These are phyloP conservation scores for Cynoglossus semilaevis DNA, from an alignment of 2,113 vertebrate genomes.

Conservation along the genomic window DNA sequence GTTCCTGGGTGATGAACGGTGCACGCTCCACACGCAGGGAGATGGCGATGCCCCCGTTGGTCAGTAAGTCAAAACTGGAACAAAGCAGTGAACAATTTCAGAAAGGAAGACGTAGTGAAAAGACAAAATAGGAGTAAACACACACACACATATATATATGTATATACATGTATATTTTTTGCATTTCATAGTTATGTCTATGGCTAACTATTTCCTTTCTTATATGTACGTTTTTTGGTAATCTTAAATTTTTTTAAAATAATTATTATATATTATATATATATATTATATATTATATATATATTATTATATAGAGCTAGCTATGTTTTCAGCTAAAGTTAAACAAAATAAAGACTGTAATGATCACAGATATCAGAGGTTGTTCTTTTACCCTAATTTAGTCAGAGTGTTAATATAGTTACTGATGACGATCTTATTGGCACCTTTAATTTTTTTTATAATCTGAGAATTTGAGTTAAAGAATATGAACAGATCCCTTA, in stretches of 20 bases:
- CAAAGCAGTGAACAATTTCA: conserved; percentile 30
- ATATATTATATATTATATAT: neutral
- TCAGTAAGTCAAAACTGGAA: conserved; percentile 93
- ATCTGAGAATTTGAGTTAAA: conserved; percentile 29
- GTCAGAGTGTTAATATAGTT: no score
- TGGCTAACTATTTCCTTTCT: no score
- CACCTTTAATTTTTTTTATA: conserved; percentile 25
- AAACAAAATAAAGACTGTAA: no score
- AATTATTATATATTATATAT: no score
- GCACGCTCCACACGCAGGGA: conserved; percentile 91
- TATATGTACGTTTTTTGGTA: no score
- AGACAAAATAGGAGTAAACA: no score
- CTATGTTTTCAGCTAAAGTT: no score
- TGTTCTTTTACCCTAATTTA: no score
- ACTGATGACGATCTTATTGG: conserved; percentile 36
- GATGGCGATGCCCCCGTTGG: conserved; percentile 89
- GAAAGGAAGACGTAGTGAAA: conserved; percentile 7
- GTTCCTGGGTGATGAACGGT: conserved; percentile 97
- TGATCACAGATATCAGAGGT: no score
- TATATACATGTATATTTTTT: neutral
- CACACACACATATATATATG: conserved; percentile 2
- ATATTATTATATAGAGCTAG: no score
- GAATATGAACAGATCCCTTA: conserved; percentile 13
- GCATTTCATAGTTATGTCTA: no score
- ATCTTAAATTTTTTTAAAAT: no score